phyloP scores from a whole-genome alignment of 2,888 invertebrate genomes.

The Apoda limacodes region DNA sequence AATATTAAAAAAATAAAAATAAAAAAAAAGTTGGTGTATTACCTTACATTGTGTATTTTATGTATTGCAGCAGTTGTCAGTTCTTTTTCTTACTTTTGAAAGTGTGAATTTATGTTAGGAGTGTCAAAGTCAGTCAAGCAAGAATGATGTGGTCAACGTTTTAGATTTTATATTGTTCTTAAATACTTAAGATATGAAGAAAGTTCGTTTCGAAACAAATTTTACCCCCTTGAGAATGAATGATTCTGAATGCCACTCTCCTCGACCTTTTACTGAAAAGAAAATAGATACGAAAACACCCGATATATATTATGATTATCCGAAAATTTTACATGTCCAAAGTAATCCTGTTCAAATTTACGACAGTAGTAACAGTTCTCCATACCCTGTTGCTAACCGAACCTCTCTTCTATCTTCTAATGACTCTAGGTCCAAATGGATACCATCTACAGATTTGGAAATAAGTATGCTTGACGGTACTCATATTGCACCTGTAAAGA shows the following conservation, averaged over 20 bases:
- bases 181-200: too few species aligned
- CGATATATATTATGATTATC: slow-evolving; percentile 23
- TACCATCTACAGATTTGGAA: slow-evolving; percentile 49
- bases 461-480: slow-evolving; percentile 54
- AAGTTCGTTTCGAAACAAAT: slow-evolving; percentile 51
- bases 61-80: too few species aligned
- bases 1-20: too few species aligned
- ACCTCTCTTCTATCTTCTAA: slow-evolving; percentile 24
- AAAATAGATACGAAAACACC: slow-evolving; percentile 25
- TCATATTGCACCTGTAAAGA: too few species aligned
- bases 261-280: slow-evolving; percentile 44
- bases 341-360: slow-evolving; percentile 43
- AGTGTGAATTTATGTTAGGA: too few species aligned
- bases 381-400: slow-evolving; percentile 42
- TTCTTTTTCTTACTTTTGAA: too few species aligned
- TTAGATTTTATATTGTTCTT: too few species aligned
- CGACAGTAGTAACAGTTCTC: slow-evolving; percentile 44
- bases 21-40: too few species aligned
- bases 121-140: too few species aligned
- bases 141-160: too few species aligned
- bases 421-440: slow-evolving; percentile 25
- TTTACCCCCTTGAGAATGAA: slow-evolving; percentile 32
- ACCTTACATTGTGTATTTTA: too few species aligned
- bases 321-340: slow-evolving; percentile 23
- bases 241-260: slow-evolving; percentile 51